These are phyloP conservation scores for Zophobas morio DNA, from an alignment of 1,140 invertebrate species.

Conservation along the genomic window DNA sequence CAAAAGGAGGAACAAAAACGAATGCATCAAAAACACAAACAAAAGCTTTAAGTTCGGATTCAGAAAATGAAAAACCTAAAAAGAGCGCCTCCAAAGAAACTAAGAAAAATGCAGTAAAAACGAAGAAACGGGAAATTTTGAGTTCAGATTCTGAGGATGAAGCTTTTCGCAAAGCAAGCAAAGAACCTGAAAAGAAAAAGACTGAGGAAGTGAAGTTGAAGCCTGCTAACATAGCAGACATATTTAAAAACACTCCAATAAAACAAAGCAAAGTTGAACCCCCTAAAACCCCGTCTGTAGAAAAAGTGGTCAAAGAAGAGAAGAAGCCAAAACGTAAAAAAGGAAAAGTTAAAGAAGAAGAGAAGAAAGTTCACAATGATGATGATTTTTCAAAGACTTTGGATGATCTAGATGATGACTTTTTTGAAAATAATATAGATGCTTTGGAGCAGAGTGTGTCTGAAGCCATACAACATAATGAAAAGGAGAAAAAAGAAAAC, in stretches of 20 bases:
- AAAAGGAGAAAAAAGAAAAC: conserved; percentile 46
- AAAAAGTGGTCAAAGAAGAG: conserved; percentile 54
- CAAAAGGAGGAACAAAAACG: conserved; percentile 46
- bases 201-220: conserved; percentile 54
- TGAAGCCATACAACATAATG: conserved; percentile 55
- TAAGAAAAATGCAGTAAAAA: no score
- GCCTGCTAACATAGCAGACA: conserved; percentile 59
- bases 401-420: conserved; percentile 72
- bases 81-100: no score
- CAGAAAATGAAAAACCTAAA: no score
- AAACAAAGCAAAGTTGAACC: conserved; percentile 65
- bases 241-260: conserved; percentile 67
- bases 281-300: conserved; percentile 62
- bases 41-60: conserved; percentile 42
- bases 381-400: conserved; percentile 79
- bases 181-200: conserved; percentile 43
- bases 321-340: conserved; percentile 57
- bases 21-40: conserved; percentile 51
- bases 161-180: conserved; percentile 46
- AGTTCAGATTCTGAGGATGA: conserved; percentile 68
- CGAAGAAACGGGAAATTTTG: conserved; percentile 41
- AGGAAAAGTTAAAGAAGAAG: conserved; percentile 55
- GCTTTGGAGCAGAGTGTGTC: conserved; percentile 63
- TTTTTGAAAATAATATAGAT: conserved; percentile 61
- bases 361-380: conserved; percentile 75